Base-by-base conservation (phyloP, 2,888 invertebrate species). In the Cryptocephalus primarius region DNA sequence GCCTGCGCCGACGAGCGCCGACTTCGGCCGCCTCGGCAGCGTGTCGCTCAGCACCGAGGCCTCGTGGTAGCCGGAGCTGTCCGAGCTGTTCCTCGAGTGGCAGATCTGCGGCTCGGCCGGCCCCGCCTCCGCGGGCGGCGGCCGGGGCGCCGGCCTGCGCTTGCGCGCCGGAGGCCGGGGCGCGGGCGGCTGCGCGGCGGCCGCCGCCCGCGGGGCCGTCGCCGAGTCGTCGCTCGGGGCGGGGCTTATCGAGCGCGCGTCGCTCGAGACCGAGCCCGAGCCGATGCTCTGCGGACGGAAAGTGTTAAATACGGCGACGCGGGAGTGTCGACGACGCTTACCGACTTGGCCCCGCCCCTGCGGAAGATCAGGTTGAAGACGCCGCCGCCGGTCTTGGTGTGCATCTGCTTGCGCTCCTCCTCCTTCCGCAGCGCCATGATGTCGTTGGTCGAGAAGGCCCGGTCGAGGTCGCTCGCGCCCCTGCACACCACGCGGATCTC, bases 21-120 rank as follows among this genome's bases (percentile, higher is more conserved):
- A 65, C 53, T 63, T 66, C 32, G 68, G 66, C 46, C 68, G 55
- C 44, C 69, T 58, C 1, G 69, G 68, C 44, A 69, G 53, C 14
- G 70, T 68, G 57, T 81, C 80, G 59, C 79, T 80, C 42, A 76
- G 70, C 43, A 79, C 75, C 8, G 82, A 82, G 1, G 82, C 78
- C 62, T 83, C 83, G 63, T 83, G 83, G 62, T 83, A 83, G 1
- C 83, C 83, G 47, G 81, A 82, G 56, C 83, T 83, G 63, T 83
- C 83, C 51, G 83, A 83, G 66, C 82, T 82, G 60, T 82, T 82
- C 52, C 83, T 72, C 39, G 82, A 83, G 72, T 83, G 83, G 58
- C 76, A 77, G 50, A 78, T 77, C 39, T 76, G 22, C 22, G 22
- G 22, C 22, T 22, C 22, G 22, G 22, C 3, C 22, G 22, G 22